Conservation (phyloP, 2,888 invertebrate genomes). For the Microplitis deprimator region DNA sequence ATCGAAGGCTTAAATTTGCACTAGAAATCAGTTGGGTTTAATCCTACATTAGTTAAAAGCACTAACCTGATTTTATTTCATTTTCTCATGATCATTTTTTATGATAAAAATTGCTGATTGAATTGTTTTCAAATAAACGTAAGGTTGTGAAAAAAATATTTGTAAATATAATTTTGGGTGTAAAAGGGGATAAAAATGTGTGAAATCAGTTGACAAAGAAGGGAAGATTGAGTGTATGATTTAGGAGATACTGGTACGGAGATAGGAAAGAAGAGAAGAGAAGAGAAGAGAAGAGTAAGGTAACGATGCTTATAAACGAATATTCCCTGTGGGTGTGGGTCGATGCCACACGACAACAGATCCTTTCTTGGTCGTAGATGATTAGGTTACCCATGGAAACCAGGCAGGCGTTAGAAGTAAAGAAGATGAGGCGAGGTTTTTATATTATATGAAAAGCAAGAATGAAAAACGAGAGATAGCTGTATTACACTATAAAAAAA, state of each 20-base stretch:
- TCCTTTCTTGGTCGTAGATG: neutral
- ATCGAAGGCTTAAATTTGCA: no score
- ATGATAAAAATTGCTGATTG: neutral
- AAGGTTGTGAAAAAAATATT: no score
- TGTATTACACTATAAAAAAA: neutral
- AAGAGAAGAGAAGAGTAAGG: neutral
- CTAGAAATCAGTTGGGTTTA: no score
- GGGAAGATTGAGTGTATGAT: neutral
- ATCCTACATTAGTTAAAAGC: no score
- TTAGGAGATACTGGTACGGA: neutral
- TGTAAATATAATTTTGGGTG: neutral
- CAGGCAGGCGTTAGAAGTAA: neutral
- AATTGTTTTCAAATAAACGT: neutral
- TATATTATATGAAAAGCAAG: neutral
- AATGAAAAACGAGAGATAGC: neutral
- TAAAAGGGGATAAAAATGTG: neutral
- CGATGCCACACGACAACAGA: neutral
- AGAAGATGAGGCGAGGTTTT: neutral
- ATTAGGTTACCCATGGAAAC: constrained; percentile 1
- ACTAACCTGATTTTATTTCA: no score
- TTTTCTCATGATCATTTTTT: no score
- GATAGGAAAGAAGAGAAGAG: neutral
- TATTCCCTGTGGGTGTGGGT: neutral
- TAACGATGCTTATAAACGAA: constrained; percentile 1
- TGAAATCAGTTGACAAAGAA: neutral